Conservation (phyloP, 1,140 invertebrate species). For the Ceratosolen fusciceps region DNA sequence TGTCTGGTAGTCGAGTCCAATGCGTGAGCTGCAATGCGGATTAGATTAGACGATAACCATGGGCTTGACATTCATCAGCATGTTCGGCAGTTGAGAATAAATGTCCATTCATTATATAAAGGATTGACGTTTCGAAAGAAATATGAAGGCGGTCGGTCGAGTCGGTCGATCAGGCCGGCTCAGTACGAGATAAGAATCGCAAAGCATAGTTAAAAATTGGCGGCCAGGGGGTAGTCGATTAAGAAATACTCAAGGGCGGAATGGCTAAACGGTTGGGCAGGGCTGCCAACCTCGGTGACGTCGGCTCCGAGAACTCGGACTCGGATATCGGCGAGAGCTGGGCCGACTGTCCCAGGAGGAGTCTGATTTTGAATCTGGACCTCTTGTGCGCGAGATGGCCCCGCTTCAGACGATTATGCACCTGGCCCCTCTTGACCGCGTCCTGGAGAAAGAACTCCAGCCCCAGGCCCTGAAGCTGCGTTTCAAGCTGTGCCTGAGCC, state of each 20-base stretch:
- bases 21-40: too few species aligned
- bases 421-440: slow-evolving; percentile 56
- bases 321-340: slow-evolving; percentile 80
- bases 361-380: slow-evolving; percentile 64
- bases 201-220: not conserved
- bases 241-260: slow-evolving; percentile 55
- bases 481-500: slow-evolving; percentile 68
- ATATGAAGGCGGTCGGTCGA: too few species aligned
- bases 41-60: too few species aligned
- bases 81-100: too few species aligned
- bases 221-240: not conserved
- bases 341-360: slow-evolving; percentile 69
- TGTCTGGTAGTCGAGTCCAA: too few species aligned
- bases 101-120: not conserved
- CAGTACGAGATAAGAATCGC: too few species aligned
- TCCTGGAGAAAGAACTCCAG: slow-evolving; percentile 47
- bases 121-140: not conserved
- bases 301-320: slow-evolving; percentile 81
- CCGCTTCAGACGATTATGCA: slow-evolving; percentile 58
- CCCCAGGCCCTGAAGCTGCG: slow-evolving; percentile 57
- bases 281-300: slow-evolving; percentile 74
- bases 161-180: too few species aligned
- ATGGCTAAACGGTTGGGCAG: slow-evolving; percentile 62
- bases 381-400: slow-evolving; percentile 58
- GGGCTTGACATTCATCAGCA: too few species aligned